Evolutionary conservation across 2,888 invertebrate species (phyloP).

Genomic region (Cantharis rufa): DNA sequence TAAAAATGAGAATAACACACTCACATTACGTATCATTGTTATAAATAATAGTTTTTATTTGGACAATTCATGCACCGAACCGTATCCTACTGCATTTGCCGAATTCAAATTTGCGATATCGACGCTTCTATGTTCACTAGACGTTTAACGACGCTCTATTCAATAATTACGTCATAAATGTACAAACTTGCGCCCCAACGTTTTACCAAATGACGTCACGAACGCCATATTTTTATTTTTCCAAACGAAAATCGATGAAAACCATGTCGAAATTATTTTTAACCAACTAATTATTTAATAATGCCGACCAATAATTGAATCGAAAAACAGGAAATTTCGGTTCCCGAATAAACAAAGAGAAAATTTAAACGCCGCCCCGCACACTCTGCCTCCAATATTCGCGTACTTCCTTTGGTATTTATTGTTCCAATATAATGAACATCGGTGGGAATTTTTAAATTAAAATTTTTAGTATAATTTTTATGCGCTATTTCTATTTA

Average conservation of each 20-base stretch:
- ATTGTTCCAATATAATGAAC: no score
- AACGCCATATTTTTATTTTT: conserved; percentile 7
- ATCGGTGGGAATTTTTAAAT: background rate
- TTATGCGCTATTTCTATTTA: background rate
- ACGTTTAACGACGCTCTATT: conserved; percentile 35
- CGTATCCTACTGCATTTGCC: conserved; percentile 26
- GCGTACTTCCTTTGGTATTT: no score
- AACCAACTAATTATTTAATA: background rate
- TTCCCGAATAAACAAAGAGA: background rate
- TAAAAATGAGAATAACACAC: conserved; percentile 30
- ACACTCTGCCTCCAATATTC: background rate
- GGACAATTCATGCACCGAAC: conserved; percentile 22
- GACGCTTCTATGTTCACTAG: conserved; percentile 36
- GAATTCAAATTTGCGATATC: conserved; percentile 31
- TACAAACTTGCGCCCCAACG: conserved; percentile 26
- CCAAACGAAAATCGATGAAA: conserved; percentile 15
- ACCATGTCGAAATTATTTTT: background rate
- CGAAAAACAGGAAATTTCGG: background rate
- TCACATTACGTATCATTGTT: conserved; percentile 37
- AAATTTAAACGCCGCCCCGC: background rate
- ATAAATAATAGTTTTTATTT: conserved; percentile 3
- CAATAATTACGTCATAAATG: conserved; percentile 34
- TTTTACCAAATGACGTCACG: conserved; percentile 24
- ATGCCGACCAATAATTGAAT: background rate
- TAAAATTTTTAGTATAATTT: background rate